Evolutionary conservation across 2,888 invertebrate genomes (phyloP), one percentile per base, ranked within the genome.

Genomic region (Xylocampa areola): DNA sequence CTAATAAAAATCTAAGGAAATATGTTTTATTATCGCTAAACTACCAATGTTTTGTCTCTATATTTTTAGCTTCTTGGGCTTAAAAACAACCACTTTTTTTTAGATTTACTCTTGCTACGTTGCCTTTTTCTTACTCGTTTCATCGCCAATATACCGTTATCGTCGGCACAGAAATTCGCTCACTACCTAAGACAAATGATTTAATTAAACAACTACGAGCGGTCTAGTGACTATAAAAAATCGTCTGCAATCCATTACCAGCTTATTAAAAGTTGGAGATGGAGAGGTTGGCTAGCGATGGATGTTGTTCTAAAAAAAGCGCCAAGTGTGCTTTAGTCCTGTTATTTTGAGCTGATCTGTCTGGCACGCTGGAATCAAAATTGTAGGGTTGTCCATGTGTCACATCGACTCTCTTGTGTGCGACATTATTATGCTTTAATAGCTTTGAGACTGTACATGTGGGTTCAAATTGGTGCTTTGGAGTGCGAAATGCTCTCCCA

Each of bases 261-360:
- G 71, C 65, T 78, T 79, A 78, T 82, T 80, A 79, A 76, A 81
- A 76, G 62, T 64, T 62, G 60, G 63, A 62, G 61, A 71, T n/a
- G 53, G 51, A 52, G 51, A 65, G 49, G 47, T 57, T 59, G 39
- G 49, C 43, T 53, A 30, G 60, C 54, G 51, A 61, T 65, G 37
- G 39, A 35, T 61, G 57, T 44, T 45, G 65, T 66, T 68, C 66
- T 70, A 77, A 73, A 73, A 79, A 77, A 76, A 73, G 55, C 48
- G 27, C 37, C 51, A 57, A 54, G 66, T 50, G 39, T 62, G 57
- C 30, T 13, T 49, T 44, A 67, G 70, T 59, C 48, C 59, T 64
- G 73, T 69, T 81, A 81, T 82, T 81, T 82, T 75, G 41, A 78
- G 73, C 73, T 60, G 63, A 61, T 61, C 54, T 37, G 71, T 77